Conservation (phyloP, 2,888 invertebrate species). For the Catocala fraxini region DNA sequence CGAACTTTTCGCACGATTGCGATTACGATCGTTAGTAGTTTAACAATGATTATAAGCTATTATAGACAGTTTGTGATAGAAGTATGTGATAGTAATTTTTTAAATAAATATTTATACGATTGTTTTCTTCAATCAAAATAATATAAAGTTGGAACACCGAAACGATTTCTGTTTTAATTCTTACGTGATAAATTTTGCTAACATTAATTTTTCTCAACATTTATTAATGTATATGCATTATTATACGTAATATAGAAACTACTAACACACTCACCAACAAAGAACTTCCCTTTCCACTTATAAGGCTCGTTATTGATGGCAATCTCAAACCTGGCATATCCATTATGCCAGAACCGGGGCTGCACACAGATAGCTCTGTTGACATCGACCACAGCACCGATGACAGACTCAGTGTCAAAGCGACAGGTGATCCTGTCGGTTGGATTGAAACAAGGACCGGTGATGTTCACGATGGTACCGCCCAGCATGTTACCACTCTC, state of each 20-base stretch:
- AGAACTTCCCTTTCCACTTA: slow-evolving; percentile 96
- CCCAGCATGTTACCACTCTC: slow-evolving; percentile 99
- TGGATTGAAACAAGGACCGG: slow-evolving; percentile 96
- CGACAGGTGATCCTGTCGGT: slow-evolving; percentile 93
- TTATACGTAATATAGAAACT: too few relatives aligned
- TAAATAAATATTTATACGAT: not conserved
- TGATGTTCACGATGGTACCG: slow-evolving; percentile 98
- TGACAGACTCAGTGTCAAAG: slow-evolving; percentile 93
- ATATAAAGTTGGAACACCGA: too few relatives aligned
- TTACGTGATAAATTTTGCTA: too few relatives aligned
- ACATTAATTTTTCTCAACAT: too few relatives aligned
- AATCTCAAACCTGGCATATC: slow-evolving; percentile 95
- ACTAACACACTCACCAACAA: slow-evolving; percentile 91
- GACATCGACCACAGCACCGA: slow-evolving; percentile 91
- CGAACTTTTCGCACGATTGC: too few relatives aligned
- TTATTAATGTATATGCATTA: too few relatives aligned
- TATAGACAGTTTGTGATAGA: too few relatives aligned
- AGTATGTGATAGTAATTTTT: not conserved
- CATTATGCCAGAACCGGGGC: slow-evolving; percentile 95
- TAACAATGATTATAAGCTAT: too few relatives aligned
- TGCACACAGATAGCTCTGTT: slow-evolving; percentile 97
- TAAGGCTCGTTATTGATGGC: slow-evolving; percentile 94
- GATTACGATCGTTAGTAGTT: too few relatives aligned
- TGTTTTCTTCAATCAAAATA: too few relatives aligned
- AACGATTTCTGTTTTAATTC: too few relatives aligned